Evolutionary conservation across 2,888 invertebrate species (phyloP).

Genomic region (Acleris sparsana): DNA sequence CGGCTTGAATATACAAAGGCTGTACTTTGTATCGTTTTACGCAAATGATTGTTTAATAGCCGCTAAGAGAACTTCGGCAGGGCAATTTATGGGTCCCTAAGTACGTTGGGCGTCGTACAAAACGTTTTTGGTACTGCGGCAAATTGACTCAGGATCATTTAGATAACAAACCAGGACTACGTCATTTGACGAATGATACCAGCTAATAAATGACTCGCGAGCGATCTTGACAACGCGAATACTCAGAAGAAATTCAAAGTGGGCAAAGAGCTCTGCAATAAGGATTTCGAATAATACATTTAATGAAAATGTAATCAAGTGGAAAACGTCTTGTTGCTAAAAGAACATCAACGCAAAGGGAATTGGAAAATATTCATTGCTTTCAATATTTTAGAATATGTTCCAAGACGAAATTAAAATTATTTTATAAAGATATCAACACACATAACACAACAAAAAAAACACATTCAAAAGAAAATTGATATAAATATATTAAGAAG

Average conservation of each 20-base stretch:
- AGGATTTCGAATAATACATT: conserved; percentile 7
- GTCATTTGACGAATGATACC: conserved; percentile 29
- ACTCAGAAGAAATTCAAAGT: conserved; percentile 4
- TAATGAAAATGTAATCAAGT: conserved; percentile 22
- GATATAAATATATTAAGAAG: too few relatives aligned
- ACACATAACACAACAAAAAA: too few relatives aligned
- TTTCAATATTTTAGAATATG: background rate
- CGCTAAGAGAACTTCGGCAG: conserved; percentile 49
- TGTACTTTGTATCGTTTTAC: conserved; percentile 44
- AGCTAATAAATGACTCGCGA: conserved; percentile 16
- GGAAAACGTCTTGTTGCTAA: background rate
- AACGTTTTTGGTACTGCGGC: conserved; percentile 46
- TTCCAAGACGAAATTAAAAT: background rate
- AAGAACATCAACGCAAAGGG: conserved; percentile 11
- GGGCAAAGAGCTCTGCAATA: background rate
- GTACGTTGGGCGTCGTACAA: conserved; percentile 50
- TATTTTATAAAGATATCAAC: too few relatives aligned
- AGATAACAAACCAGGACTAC: conserved; percentile 29
- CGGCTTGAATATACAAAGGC: conserved; percentile 39
- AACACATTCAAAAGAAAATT: too few relatives aligned
- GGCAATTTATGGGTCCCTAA: conserved; percentile 52
- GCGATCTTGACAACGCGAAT: background rate
- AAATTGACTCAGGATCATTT: conserved; percentile 42
- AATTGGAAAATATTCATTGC: conserved; percentile 28
- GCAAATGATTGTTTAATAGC: conserved; percentile 56